Percentiles rank a stretch among this genome's conserved stretches.
These are phyloP conservation scores for Telmatherina bonti DNA, from an alignment of 2,797 vertebrate genomes.

Conservation along the genomic window DNA sequence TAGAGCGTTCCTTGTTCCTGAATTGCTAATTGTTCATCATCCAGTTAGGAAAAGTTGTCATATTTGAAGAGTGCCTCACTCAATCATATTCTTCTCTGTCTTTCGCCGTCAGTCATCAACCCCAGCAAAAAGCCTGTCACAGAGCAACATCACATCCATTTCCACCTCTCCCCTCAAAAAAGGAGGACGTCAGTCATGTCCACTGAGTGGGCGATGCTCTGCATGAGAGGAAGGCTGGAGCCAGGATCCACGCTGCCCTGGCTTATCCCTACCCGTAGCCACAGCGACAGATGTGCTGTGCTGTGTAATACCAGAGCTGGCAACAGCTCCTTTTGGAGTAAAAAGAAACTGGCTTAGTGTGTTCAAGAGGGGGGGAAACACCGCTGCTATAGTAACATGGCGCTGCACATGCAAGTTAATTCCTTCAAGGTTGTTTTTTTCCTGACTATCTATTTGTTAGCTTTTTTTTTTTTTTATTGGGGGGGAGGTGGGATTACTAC, in stretches of 20 bases:
- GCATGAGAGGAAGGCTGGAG: constrained; percentile 29
- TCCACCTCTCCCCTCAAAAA: constrained; percentile 17
- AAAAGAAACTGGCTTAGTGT: constrained; percentile 58
- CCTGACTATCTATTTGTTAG: not conserved
- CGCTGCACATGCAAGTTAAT: constrained; percentile 31
- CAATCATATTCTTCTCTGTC: constrained; percentile 48
- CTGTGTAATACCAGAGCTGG: constrained; percentile 73
- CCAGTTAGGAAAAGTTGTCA: constrained; percentile 20
- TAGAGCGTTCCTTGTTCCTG: constrained; percentile 11
- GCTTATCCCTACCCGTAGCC: constrained; percentile 48
- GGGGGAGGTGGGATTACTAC: not conserved
- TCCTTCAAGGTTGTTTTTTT: constrained; percentile 26
- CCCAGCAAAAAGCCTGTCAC: constrained; percentile 44
- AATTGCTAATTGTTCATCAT: constrained; percentile 19
- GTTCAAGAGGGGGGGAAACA: constrained; percentile 43
- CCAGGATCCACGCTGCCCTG: constrained; percentile 38
- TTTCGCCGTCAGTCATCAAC: constrained; percentile 51
- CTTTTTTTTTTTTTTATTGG: not conserved
- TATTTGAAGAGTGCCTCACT: constrained; percentile 51
- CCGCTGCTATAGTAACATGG: constrained; percentile 38
- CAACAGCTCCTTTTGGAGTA: constrained; percentile 53
- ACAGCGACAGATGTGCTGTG: constrained; percentile 76
- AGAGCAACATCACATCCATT: constrained; percentile 27
- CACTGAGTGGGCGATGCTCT: constrained; percentile 34
- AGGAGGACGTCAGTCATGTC: constrained; percentile 53